These are phyloP conservation scores for Xyliphius kryptos DNA, from an alignment of 2,113 vertebrate species.

Conservation along the genomic window DNA sequence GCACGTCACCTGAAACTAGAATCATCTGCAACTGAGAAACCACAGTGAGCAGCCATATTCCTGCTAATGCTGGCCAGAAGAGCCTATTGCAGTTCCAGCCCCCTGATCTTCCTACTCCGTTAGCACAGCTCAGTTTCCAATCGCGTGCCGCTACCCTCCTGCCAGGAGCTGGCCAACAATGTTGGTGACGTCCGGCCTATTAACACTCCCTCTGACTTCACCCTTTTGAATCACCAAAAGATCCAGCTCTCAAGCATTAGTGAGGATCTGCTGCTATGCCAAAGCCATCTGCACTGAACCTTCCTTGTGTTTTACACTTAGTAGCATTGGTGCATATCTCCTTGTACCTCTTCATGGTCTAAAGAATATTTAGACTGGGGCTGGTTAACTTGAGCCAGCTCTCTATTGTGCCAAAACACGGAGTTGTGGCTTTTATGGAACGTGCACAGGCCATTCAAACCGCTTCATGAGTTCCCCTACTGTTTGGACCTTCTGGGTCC, in stretches of 20 bases:
- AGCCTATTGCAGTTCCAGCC: constrained; percentile 56
- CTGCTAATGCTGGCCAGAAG: constrained; percentile 60
- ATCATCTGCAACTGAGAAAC: constrained; percentile 74
- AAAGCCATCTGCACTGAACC: too few relatives aligned
- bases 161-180: constrained; percentile 52
- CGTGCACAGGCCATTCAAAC: constrained; percentile 34
- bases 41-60: constrained; percentile 68
- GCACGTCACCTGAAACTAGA: constrained; percentile 80
- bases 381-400: constrained; percentile 15
- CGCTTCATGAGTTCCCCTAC: constrained; percentile 43
- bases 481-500: constrained; percentile 41
- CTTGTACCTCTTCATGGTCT: constrained; percentile 30
- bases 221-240: too few relatives aligned
- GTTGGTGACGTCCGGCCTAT: constrained; percentile 53
- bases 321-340: constrained; percentile 25
- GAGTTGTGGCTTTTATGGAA: constrained; percentile 33
- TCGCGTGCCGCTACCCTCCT: constrained; percentile 54
- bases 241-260: too few relatives aligned
- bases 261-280: too few relatives aligned
- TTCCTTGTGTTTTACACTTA: too few relatives aligned
- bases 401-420: constrained; percentile 29
- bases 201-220: constrained; percentile 54
- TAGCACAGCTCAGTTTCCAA: constrained; percentile 58
- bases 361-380: too few relatives aligned
- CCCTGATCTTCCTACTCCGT: constrained; percentile 43